Base-by-base conservation (phyloP, 1,140 invertebrate genomes). In the Drosophila mayri region DNA sequence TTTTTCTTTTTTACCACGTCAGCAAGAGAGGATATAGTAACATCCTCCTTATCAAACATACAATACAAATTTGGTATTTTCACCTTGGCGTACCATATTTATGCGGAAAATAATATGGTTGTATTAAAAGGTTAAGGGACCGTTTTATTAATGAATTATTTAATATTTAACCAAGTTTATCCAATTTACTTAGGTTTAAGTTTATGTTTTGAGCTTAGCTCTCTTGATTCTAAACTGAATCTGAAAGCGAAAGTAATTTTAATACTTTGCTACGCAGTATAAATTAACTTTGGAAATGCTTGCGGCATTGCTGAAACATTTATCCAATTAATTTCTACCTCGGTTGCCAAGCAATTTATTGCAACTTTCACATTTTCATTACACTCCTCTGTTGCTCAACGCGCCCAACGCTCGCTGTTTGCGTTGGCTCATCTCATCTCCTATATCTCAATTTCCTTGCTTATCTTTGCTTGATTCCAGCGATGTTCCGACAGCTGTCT, bases 281-380 rank as follows among this genome's bases (percentile, higher is more conserved):
- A 71, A 85, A 85, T 85, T 87, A 87, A 87, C 78, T 87, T 81
- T 38, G 49, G 35, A 50, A 57, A 58, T 60, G 46, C 30, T 65
- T 52, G 66, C 80, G 59, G 84, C 80, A 86, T 85, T 82, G 61
- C 68, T 81, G 47, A 87, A 85, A 86, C 83, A 86, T 86, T 87
- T 86, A 76, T 86, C 83, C 83, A 86, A 86, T 86, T 86, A 86
- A 86, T 88, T 84, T 86, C 66, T 77, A 72, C 79, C 83, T 62
- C 72, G 82, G 70, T 86, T 77, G 63, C 72, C 65, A 58, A 79
- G 83, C 70, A 88, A 83, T 87, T 88, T 88, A 83, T 86, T 76
- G 83, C 75, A 88, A 83, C 52, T 55, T 55, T 55, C 35, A 55
- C 83, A 88, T 88, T 88, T 83, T 68, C 79, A 82, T 64, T 60